phyloP scores from a whole-genome alignment of 2,888 invertebrate species.

The Parthenolecanium corni region DNA sequence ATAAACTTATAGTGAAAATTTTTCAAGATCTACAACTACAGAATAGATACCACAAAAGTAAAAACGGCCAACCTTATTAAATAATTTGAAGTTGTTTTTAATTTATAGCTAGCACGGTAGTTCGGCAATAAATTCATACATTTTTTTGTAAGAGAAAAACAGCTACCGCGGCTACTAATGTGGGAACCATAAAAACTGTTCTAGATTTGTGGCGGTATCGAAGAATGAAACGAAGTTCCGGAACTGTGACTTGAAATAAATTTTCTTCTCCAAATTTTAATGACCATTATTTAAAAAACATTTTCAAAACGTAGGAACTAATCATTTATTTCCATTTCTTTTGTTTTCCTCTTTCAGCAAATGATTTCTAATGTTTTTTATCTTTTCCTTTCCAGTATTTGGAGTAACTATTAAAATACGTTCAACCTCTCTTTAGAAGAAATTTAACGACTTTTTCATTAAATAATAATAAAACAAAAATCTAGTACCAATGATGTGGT shows the following conservation, averaged over 20 bases:
- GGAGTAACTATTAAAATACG: neutral
- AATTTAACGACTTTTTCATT: constrained; percentile 10
- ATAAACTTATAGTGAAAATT: no score
- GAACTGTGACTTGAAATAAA: neutral
- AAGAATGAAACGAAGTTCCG: constrained; percentile 14
- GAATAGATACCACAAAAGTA: no score
- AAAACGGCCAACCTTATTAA: no score
- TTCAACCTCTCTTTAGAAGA: neutral
- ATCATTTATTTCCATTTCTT: neutral
- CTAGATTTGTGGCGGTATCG: constrained; percentile 3
- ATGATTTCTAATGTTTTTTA: constrained; percentile 10
- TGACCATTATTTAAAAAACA: neutral
- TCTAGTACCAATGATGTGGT: neutral
- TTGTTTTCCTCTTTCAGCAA: constrained; percentile 4
- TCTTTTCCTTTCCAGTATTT: constrained; percentile 5
- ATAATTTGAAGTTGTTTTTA: no score
- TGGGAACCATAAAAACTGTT: constrained; percentile 5
- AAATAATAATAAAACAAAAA: constrained; percentile 16
- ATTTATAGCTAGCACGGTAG: no score
- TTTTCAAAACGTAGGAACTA: neutral
- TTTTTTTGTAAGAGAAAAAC: no score
- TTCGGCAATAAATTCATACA: no score
- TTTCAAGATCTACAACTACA: no score
- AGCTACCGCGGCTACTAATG: constrained; percentile 12
- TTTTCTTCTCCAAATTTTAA: neutral